Evolutionary conservation across 2,888 invertebrate genomes (phyloP).

Genomic region (Sturmia bella): DNA sequence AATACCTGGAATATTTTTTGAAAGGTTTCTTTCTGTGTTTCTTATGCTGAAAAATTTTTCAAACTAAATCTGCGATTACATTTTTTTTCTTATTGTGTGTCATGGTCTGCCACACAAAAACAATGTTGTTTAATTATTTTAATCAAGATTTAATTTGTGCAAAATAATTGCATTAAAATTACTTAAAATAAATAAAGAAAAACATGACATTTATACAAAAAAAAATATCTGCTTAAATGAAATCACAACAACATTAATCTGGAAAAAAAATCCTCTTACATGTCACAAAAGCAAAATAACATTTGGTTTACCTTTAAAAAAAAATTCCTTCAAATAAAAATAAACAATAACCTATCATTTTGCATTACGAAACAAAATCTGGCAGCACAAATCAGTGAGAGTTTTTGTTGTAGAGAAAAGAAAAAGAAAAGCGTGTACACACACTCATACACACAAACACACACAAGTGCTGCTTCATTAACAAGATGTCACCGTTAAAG

Average conservation of each 20-base stretch:
- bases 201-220: not conserved
- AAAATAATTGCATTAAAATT: constrained; percentile 35
- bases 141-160: not conserved
- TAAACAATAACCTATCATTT: too few relatives aligned
- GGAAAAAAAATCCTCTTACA: not conserved
- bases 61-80: not conserved
- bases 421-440: not conserved
- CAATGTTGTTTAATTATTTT: not conserved
- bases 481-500: constrained; percentile 66
- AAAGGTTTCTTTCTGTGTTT: not conserved
- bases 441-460: constrained; percentile 7
- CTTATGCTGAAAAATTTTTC: not conserved
- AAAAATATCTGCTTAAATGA: not conserved
- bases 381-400: constrained; percentile 46
- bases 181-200: not conserved
- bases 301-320: constrained; percentile 13
- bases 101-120: constrained; percentile 5
- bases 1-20: not conserved
- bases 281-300: not conserved
- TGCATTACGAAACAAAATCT: constrained; percentile 21
- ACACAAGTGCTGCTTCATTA: constrained; percentile 13
- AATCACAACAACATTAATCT: not conserved
- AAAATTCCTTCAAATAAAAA: not conserved
- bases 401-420: not conserved
- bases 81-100: not conserved